Evolutionary conservation across 2,113 vertebrate species (phyloP), one percentile per base, ranked within the genome.

Genomic region (Probosciger aterrimus): DNA sequence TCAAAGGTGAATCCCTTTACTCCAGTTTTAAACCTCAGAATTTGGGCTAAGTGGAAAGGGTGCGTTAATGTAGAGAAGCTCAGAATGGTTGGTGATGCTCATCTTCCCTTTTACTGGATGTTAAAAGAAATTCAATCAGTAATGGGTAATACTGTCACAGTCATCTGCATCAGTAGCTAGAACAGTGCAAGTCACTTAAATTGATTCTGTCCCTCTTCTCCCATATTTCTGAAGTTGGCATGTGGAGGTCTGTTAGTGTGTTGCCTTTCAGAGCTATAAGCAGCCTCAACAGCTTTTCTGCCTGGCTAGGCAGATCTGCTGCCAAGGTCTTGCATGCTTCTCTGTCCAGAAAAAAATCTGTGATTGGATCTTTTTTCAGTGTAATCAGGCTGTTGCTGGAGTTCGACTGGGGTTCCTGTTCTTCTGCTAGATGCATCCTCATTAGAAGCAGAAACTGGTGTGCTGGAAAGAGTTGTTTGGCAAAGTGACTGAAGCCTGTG

Each of bases 21-120:
- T 62, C 23, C 20, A 35, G 27, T 44, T 59, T 55, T 47, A 64
- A 92, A 55, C n/a, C 43, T 62, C 60, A 15, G 7, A 52, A 74
- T 80, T 50, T n/a, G 28, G 8, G 17, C n/a, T 53, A 28, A 67
- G 27, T 59, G 20, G 35, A 35, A 92, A 65, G 6, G 8, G 2
- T 33, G 7, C 2, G 1, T 82, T 80, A 37, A n/a, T 18, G 8
- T 0, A n/a, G 24, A 1, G 2, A 65, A 39, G 33, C 59, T 89
- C 46, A 75, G 63, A 81, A 41, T 18, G 10, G 37, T 52, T 0
- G 1, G 28, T 85, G 59, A 33, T 10, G 35, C 17, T 86, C 7
- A 14, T 69, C 35, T 64, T 88, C 13, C 17, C 13, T 81, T 82
- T 64, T 39, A 19, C 33, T 44, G 27, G 31, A 4, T 44, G 30